Percentiles rank a stretch among this genome's conserved stretches.
Conservation (phyloP, 2,797 vertebrate species). For the Coilia nasus region DNA sequence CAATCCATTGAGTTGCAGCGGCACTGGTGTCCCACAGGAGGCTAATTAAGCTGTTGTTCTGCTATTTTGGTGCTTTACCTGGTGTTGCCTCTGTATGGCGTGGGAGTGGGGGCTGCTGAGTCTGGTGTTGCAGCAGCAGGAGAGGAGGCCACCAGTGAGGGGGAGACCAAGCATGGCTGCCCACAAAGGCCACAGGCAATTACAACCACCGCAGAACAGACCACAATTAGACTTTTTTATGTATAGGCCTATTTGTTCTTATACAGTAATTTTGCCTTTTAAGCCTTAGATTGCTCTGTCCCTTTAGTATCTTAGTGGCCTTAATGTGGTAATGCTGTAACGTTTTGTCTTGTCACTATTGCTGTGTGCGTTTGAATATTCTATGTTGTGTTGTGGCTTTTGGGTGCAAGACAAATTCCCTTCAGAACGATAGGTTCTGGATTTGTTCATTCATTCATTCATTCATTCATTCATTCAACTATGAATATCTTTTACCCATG, state of each 20-base stretch:
- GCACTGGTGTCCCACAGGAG: background rate
- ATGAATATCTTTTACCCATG: no score
- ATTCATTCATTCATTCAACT: background rate
- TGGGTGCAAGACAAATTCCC: no score
- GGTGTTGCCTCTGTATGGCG: background rate
- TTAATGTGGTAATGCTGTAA: no score
- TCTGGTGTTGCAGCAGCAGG: background rate
- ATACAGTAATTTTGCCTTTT: no score
- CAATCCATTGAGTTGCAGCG: background rate
- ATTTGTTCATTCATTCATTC: background rate
- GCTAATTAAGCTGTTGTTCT: slow-evolving; percentile 11
- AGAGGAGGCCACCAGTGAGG: background rate
- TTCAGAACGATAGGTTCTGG: no score
- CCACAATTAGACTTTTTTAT: background rate
- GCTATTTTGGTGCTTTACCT: background rate
- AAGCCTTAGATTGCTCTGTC: no score
- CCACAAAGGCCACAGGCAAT: slow-evolving; percentile 2
- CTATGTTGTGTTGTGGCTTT: no score
- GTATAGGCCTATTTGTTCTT: no score
- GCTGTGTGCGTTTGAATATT: no score
- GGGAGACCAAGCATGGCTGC: background rate
- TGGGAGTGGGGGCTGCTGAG: slow-evolving; percentile 5
- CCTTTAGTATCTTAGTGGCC: no score
- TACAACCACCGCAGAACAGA: background rate
- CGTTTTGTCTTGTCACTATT: no score